Evolutionary conservation across 2,113 vertebrate species (phyloP), one percentile per base, ranked within the genome.

Genomic region (Pangasianodon hypophthalmus): DNA sequence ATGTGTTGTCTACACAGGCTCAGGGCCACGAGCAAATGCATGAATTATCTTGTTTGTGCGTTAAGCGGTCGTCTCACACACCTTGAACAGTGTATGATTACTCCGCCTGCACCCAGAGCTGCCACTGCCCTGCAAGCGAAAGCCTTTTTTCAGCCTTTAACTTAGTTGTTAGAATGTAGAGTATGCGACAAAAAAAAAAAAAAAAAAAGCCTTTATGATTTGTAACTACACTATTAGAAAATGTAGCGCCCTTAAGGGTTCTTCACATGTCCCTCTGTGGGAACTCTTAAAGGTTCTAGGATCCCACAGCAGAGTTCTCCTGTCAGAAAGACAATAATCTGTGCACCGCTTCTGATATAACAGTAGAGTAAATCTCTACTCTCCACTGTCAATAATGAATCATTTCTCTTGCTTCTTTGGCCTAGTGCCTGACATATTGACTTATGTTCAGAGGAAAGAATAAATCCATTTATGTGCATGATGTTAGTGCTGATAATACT

Each of bases 41-140:
- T 84, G 90, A 88, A 94, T 94, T 93, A 91, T 90, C 91, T 93
- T 95, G 92, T 94, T 93, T 92, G 86, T 90, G 90, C 83, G 69
- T 89, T 75, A 87, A 85, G 82, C 87, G 69, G 56, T 93, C 84
- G 93, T 88, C 32, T 79, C 92, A 94, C 92, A 93, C 92, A 95
- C 94, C 93, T 96, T 94, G 93, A 95, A 95, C 93, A 94, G 88
- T 93, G 94, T 37, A 93, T 81, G 92, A 88, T 87, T 86, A 92
- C 69, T 91, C 93, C 93, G 92, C 93, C 88, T 85, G 93, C 92
- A 67, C 86, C 82, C 60, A 90, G 54, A 79, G 54, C 24, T 73
- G 77, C 87, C 50, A 46, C 16, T 84, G 67, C 18, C 67, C 54
- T 73, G 44, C 48, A 44, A 73, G 21, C 10, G 13, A 3, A 32